These are phyloP conservation scores for Leptocoma aspasia DNA, from an alignment of 2,113 vertebrate genomes.

Conservation along the genomic window DNA sequence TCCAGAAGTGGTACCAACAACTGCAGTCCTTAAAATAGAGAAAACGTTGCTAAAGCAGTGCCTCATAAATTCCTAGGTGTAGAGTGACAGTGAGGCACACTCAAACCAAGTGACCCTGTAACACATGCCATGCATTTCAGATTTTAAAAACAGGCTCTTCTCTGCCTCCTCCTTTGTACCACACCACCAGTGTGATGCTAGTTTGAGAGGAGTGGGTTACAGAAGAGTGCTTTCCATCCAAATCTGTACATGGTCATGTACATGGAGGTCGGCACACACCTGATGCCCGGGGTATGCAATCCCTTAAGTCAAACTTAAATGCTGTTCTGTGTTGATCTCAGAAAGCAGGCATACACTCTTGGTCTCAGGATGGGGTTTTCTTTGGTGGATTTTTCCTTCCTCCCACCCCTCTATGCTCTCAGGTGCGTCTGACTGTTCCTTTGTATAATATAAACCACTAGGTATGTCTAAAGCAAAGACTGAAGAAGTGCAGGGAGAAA, in stretches of 20 bases:
- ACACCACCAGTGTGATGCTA: accelerated
- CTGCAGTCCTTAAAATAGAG: not conserved
- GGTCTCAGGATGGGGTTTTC: not conserved
- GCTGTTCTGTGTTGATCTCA: not conserved
- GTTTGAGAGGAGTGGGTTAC: not conserved
- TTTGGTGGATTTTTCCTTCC: not conserved
- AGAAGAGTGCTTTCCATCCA: not conserved
- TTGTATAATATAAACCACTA: not conserved
- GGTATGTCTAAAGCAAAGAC: not conserved
- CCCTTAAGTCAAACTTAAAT: not conserved
- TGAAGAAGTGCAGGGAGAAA: not conserved
- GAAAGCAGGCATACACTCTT: not conserved
- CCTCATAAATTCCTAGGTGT: not conserved
- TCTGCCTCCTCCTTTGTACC: not conserved
- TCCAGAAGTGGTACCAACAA: not conserved
- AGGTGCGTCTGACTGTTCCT: not conserved
- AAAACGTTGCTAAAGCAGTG: not conserved
- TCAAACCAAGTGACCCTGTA: not conserved
- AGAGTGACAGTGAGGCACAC: not conserved
- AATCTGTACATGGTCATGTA: not conserved
- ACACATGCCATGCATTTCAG: not conserved
- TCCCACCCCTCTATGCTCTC: not conserved
- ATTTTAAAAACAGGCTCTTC: not conserved
- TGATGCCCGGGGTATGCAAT: accelerated
- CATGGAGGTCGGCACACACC: not conserved